These are phyloP conservation scores for Dromaius novaehollandiae DNA, from an alignment of 2,113 vertebrate genomes.

Conservation along the genomic window DNA sequence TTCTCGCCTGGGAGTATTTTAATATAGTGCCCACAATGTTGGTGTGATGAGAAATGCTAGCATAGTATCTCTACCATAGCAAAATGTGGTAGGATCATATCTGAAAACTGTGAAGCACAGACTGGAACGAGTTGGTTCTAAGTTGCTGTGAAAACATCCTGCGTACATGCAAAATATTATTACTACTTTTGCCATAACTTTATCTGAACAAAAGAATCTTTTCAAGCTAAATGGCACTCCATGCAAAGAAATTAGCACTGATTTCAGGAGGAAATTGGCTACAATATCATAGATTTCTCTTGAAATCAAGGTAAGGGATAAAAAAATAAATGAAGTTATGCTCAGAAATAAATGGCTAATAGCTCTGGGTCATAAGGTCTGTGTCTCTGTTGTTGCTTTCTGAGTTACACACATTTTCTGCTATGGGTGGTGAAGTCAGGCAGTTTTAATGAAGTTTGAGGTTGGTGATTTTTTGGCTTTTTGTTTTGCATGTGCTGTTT, in stretches of 20 bases:
- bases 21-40: neutral
- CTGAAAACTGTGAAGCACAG: neutral
- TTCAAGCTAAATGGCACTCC: neutral
- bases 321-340: constrained; percentile 20
- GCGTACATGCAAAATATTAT: neutral
- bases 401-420: constrained; percentile 6
- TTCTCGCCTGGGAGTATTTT: neutral
- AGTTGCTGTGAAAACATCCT: neutral
- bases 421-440: neutral
- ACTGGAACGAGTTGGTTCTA: neutral
- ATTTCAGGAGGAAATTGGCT: constrained; percentile 23
- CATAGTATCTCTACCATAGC: neutral
- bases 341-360: constrained; percentile 9
- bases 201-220: neutral
- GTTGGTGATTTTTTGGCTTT: neutral
- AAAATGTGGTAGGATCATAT: neutral
- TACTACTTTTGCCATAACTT: neutral
- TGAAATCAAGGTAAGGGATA: neutral
- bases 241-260: neutral
- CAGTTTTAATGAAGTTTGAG: neutral
- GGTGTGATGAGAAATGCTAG: neutral
- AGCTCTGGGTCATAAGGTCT: neutral
- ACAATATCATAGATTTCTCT: neutral
- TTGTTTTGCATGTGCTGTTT: neutral
- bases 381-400: neutral